A percentile compares a stretch with the other conserved stretches of the same genome.
These are phyloP conservation scores for Odontophorus gujanensis DNA, from an alignment of 2,113 vertebrate genomes.

Conservation along the genomic window DNA sequence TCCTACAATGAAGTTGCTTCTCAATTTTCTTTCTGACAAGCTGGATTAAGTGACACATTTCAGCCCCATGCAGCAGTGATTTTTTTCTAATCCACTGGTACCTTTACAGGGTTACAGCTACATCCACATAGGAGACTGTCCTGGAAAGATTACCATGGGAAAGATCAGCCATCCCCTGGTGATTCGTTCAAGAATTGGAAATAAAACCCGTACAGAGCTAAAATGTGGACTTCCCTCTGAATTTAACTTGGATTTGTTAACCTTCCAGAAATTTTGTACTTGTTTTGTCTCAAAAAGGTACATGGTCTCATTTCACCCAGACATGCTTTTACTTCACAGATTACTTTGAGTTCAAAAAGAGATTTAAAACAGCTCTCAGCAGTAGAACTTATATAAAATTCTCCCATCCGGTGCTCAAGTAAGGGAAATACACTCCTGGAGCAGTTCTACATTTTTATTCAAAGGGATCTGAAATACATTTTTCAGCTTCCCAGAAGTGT, in stretches of 20 bases:
- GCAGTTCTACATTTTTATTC: slow-evolving; percentile 56
- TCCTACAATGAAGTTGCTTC: not conserved
- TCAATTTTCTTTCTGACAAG: not conserved
- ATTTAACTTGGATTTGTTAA: not conserved
- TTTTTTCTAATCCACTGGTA: not conserved
- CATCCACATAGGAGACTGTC: not conserved
- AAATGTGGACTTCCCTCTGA: not conserved
- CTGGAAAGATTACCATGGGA: not conserved
- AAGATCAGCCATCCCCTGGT: not conserved
- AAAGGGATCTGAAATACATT: slow-evolving; percentile 47
- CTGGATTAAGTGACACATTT: not conserved
- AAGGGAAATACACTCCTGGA: slow-evolving; percentile 17
- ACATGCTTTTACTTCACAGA: slow-evolving; percentile 1
- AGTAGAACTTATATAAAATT: not conserved
- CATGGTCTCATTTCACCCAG: not conserved
- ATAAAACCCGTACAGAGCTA: not conserved
- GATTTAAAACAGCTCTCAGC: not conserved
- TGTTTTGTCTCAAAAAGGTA: not conserved
- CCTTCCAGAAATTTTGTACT: not conserved
- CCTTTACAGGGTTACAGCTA: not conserved
- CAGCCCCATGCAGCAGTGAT: not conserved
- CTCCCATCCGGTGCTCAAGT: not conserved
- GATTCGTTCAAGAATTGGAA: not conserved
- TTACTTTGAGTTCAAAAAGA: slow-evolving; percentile 7
- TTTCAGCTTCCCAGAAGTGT: slow-evolving; percentile 54